phyloP scores from a whole-genome alignment of 2,888 invertebrate genomes.

The Rotaria sp. region DNA sequence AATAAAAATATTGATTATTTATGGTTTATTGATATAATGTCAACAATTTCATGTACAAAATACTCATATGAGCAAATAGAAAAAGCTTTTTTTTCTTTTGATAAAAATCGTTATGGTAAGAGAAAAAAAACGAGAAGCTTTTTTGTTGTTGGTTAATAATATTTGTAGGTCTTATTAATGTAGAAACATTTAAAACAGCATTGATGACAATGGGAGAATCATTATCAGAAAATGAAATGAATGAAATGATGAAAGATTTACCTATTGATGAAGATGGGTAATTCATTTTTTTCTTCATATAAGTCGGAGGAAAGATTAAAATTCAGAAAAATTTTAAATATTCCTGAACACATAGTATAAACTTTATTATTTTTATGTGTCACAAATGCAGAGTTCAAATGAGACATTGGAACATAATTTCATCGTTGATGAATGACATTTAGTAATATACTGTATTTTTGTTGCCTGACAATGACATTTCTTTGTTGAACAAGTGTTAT shows the following conservation, averaged over 20 bases:
- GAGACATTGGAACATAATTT: too few relatives aligned
- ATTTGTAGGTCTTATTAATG: background rate
- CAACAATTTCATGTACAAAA: background rate
- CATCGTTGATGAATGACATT: too few relatives aligned
- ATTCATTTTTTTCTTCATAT: background rate
- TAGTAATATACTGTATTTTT: too few relatives aligned
- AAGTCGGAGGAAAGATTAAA: too few relatives aligned
- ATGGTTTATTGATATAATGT: background rate
- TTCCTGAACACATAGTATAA: too few relatives aligned
- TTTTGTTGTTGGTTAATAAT: background rate
- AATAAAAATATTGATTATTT: background rate
- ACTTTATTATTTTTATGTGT: too few relatives aligned
- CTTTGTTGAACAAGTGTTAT: too few relatives aligned
- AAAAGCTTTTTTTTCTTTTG: background rate
- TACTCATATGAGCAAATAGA: background rate
- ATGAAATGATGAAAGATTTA: constrained; percentile 23
- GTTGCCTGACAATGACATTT: too few relatives aligned
- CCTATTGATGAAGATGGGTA: constrained; percentile 27
- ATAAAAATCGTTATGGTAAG: constrained; percentile 17
- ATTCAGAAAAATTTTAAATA: too few relatives aligned
- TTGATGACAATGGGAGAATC: background rate
- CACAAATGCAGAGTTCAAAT: too few relatives aligned
- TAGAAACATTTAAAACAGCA: constrained; percentile 7
- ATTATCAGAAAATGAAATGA: constrained; percentile 6
- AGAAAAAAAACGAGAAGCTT: background rate